Conservation (phyloP, 1,140 invertebrate genomes). For the Heliconius himera region DNA sequence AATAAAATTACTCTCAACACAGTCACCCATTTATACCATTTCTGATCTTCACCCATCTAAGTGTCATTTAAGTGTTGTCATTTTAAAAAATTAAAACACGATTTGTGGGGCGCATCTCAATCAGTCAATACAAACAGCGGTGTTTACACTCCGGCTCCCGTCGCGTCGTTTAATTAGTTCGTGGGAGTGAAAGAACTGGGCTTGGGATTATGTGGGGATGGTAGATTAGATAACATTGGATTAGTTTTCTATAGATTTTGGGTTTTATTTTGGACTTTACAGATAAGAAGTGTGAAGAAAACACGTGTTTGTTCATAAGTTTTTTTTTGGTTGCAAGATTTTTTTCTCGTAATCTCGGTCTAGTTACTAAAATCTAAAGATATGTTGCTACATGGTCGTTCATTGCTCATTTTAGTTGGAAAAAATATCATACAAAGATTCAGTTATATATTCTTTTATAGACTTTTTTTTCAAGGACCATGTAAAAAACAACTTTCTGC, state of each 20-base stretch:
- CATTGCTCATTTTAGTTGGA: no score
- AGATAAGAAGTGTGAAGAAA: neutral
- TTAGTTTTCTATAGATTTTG: neutral
- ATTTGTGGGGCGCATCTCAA: constrained; percentile 64
- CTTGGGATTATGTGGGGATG: neutral
- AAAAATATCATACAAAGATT: no score
- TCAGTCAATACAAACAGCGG: constrained; percentile 64
- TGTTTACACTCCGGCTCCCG: constrained; percentile 64
- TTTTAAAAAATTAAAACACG: constrained; percentile 77
- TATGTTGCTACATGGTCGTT: no score
- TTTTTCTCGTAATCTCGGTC: no score
- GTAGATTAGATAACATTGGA: neutral
- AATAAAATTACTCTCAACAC: neutral
- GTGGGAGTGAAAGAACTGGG: constrained; percentile 32
- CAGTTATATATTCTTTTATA: no score
- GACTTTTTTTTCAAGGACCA: no score
- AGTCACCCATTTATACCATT: constrained; percentile 8
- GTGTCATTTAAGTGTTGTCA: constrained; percentile 54
- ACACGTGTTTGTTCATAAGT: neutral
- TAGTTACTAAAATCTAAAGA: no score
- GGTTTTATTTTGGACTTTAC: neutral
- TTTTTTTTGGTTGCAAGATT: no score
- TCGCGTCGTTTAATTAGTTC: constrained; percentile 63
- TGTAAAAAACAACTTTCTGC: no score
- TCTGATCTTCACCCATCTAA: constrained; percentile 13